Conservation (phyloP, 2,888 invertebrate genomes). For the Melipona beecheii region DNA sequence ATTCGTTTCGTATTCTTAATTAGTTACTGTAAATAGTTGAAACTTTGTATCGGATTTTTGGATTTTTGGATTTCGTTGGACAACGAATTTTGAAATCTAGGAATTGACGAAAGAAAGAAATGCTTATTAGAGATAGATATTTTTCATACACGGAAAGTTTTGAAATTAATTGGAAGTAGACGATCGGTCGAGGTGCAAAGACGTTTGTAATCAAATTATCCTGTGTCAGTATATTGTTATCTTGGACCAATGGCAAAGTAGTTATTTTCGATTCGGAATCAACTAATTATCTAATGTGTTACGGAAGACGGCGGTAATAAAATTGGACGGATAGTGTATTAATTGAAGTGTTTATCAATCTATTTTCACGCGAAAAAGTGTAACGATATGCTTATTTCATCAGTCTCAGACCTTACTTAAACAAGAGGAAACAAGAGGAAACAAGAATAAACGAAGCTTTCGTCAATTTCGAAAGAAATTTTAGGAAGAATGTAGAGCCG, state of each 20-base stretch:
- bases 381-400: background rate
- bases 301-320: no score
- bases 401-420: background rate
- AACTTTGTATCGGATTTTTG: background rate
- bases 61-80: no score
- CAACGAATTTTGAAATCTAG: background rate
- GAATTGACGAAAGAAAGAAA: background rate
- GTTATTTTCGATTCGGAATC: background rate
- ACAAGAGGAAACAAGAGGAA: background rate
- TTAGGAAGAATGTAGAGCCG: background rate
- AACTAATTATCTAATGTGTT: background rate
- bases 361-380: background rate
- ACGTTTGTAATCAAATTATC: no score
- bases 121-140: no score
- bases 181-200: no score
- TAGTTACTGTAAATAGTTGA: background rate
- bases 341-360: background rate
- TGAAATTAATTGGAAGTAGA: background rate
- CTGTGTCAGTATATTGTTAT: no score
- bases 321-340: background rate
- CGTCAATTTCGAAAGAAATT: no score
- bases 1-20: background rate
- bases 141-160: background rate
- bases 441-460: background rate
- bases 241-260: background rate